Evolutionary conservation across 2,888 invertebrate species (phyloP).

Genomic region (Pollenia labialis): DNA sequence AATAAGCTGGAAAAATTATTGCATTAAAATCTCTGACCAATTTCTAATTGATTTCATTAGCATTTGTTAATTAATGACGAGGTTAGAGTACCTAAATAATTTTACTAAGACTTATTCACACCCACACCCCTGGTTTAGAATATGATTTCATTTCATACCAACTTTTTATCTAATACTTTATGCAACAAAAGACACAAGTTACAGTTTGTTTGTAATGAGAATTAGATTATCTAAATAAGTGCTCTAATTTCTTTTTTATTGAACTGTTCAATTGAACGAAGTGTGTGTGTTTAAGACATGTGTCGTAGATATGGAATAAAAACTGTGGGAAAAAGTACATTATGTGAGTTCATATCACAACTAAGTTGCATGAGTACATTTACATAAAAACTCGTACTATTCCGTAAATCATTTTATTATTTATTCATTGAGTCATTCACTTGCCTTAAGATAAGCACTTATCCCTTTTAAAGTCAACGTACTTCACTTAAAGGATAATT

Average conservation of each 20-base stretch:
- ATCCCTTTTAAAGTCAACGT: background rate
- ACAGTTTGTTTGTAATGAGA: background rate
- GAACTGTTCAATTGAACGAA: background rate
- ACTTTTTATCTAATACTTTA: background rate
- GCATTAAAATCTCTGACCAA: too few species aligned
- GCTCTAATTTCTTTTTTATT: background rate
- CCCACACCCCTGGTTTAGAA: too few species aligned
- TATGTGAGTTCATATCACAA: background rate
- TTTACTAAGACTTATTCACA: too few species aligned
- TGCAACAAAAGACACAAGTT: background rate
- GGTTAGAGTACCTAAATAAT: too few species aligned
- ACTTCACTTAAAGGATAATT: constrained; percentile 22
- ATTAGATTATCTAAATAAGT: constrained; percentile 8
- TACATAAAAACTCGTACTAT: background rate
- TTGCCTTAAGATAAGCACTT: background rate
- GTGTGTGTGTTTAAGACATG: background rate
- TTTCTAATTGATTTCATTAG: too few species aligned
- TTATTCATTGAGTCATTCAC: background rate
- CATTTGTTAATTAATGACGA: too few species aligned
- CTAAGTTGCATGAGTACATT: constrained; percentile 1
- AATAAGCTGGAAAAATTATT: too few species aligned
- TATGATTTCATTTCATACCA: too few species aligned
- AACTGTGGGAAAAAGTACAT: constrained; percentile 13
- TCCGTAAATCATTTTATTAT: background rate
- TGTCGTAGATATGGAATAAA: background rate